Evolutionary conservation across 2,888 invertebrate genomes (phyloP), one percentile per base, ranked within the genome.

Genomic region (Choristoneura rosaceana): DNA sequence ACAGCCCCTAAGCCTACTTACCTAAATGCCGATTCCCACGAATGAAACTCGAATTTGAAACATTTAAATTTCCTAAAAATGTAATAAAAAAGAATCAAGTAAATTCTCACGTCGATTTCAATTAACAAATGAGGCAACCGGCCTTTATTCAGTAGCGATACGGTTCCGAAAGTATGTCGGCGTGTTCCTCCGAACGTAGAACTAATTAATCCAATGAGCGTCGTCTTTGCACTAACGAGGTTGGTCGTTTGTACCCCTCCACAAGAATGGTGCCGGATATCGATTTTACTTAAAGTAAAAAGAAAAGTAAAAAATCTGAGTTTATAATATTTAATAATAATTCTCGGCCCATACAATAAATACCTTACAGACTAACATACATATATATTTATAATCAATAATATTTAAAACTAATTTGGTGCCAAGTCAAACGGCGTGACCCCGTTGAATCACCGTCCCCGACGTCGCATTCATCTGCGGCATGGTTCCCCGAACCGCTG

Each of bases 191-290:
- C 83, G 83, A 89, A 88, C 87, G 84, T 82, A 84, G 84, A 88
- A 91, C 91, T 91, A 92, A 92, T 93, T 93, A 92, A 92, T 92
- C 91, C 90, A 91, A 92, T 92, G 89, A 92, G 86, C 87, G 87
- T 86, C 86, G 86, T 87, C 89, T 91, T 89, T 87, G 87, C 86
- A 85, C 87, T 91, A 92, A 92, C 91, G 88, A 91, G 88, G 85
- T 84, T 86, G 87, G 91, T 90, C 90, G 88, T 90, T 91, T 90
- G 85, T 82, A 83, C 85, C 83, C 83, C 84, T 84, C 84, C 81
- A 82, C 78, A 84, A 85, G 88, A 89, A 90, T 89, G 90, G 84
- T 85, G 80, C 83, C 78, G 74, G 83, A 84, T 84, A 88, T 87
- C 83, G 87, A 87, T 86, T 81, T 45, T 61, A 43, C 17, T 41